A percentile compares a stretch with the other conserved stretches of the same genome.
Conservation (phyloP, 2,113 vertebrate species). For the Leptobrachium leishanense region DNA sequence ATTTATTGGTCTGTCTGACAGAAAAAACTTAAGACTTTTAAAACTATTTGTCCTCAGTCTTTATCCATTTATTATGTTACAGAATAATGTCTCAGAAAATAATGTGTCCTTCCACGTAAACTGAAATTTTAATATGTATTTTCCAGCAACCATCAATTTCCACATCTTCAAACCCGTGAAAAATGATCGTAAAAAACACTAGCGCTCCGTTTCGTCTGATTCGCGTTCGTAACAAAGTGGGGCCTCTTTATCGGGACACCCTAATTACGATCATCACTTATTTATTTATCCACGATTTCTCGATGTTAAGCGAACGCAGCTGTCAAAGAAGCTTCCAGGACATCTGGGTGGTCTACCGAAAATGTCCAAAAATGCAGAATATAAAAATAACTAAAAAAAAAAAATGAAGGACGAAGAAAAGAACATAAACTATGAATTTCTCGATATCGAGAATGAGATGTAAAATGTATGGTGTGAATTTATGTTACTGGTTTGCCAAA, state of each 20-base stretch:
- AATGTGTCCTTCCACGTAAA: too few species aligned
- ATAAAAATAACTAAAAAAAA: neutral
- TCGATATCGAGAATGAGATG: neutral
- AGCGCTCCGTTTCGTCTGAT: too few species aligned
- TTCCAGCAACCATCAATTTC: too few species aligned
- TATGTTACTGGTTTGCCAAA: slow-evolving; percentile 31
- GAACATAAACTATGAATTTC: neutral
- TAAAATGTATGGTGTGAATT: slow-evolving; percentile 11
- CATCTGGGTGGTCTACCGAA: slow-evolving; percentile 14
- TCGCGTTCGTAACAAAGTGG: too few species aligned
- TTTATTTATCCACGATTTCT: slow-evolving; percentile 9
- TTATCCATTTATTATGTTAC: too few species aligned
- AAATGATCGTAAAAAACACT: too few species aligned
- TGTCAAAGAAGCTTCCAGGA: slow-evolving; percentile 26
- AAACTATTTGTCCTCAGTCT: too few species aligned
- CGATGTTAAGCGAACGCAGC: slow-evolving; percentile 24
- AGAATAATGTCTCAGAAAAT: too few species aligned
- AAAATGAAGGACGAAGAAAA: neutral
- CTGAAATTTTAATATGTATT: too few species aligned
- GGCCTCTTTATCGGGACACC: neutral
- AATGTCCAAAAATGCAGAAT: neutral
- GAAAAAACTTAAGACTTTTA: too few species aligned
- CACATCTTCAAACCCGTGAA: too few species aligned
- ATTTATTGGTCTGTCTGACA: too few species aligned
- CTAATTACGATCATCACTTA: slow-evolving; percentile 17